phyloP scores from a whole-genome alignment of 64 coral and sea anemone species.

The Montipora capricornis region DNA sequence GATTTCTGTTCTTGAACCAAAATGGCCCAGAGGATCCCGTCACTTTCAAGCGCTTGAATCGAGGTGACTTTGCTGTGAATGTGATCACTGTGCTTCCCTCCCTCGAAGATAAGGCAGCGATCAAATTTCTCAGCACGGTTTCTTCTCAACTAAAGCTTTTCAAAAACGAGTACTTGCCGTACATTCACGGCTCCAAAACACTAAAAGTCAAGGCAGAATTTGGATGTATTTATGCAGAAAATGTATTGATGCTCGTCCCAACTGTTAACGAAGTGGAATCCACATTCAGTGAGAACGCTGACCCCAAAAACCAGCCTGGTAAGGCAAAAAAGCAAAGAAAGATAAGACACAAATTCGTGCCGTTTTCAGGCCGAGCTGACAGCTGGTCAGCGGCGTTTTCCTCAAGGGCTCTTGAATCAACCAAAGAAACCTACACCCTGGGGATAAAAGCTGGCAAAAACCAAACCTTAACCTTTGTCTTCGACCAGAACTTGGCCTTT shows the following conservation, averaged over 20 bases:
- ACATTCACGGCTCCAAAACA: conserved; percentile 57
- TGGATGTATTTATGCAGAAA: conserved; percentile 79
- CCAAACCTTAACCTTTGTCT: conserved; percentile 41
- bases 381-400: neutral
- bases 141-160: conserved; percentile 29
- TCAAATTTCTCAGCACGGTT: conserved; percentile 3
- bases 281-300: conserved; percentile 29
- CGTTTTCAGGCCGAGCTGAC: neutral
- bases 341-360: neutral
- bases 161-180: conserved; percentile 7
- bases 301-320: conserved; percentile 23
- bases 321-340: neutral
- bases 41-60: conserved; percentile 45
- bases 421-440: conserved; percentile 52
- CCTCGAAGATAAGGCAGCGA: neutral
- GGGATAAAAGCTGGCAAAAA: conserved; percentile 67
- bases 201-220: conserved; percentile 61
- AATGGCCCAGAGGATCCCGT: conserved; percentile 28
- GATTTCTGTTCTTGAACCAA: conserved; percentile 78
- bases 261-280: conserved; percentile 28
- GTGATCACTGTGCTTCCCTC: neutral
- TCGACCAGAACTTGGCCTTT: conserved; percentile 66
- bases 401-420: neutral
- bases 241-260: neutral
- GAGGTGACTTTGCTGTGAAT: conserved; percentile 81